Percentiles rank a stretch among this genome's conserved stretches.
Conservation (phyloP, 2,797 vertebrate genomes). For the Semaprochilodus insignis region DNA sequence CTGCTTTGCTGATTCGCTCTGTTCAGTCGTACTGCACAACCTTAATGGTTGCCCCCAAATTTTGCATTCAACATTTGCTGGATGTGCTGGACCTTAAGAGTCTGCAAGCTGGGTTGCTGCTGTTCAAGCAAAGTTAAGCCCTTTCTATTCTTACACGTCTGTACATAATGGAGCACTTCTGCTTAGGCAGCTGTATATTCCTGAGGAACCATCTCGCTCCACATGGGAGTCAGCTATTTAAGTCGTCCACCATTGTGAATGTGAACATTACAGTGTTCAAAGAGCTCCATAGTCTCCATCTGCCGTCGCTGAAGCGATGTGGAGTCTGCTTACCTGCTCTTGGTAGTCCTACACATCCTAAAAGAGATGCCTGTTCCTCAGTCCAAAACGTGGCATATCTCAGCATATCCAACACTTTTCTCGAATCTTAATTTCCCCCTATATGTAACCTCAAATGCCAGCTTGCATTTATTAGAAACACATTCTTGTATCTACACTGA, state of each 20-base stretch:
- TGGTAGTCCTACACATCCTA: not conserved
- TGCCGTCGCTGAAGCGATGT: not conserved
- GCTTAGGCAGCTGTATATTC: not conserved
- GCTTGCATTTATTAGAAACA: too few species aligned
- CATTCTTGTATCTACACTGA: too few species aligned
- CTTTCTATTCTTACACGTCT: not conserved
- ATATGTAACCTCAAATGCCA: not conserved
- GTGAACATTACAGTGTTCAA: not conserved
- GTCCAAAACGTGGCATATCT: not conserved
- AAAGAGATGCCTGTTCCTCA: not conserved
- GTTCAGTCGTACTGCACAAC: too few species aligned
- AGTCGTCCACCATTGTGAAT: not conserved
- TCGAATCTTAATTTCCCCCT: not conserved
- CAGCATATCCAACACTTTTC: not conserved
- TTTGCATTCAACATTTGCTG: not conserved
- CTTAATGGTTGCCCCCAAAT: too few species aligned
- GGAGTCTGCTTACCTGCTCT: constrained; percentile 1
- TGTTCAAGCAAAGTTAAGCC: not conserved
- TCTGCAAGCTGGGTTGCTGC: not conserved
- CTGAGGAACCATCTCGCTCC: not conserved
- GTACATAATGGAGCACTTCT: not conserved
- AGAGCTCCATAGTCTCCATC: not conserved
- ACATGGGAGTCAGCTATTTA: not conserved
- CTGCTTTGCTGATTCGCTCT: too few species aligned
- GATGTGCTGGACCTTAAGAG: not conserved